Base-by-base conservation (phyloP, 1,140 invertebrate genomes). In the Phortica variegata region DNA sequence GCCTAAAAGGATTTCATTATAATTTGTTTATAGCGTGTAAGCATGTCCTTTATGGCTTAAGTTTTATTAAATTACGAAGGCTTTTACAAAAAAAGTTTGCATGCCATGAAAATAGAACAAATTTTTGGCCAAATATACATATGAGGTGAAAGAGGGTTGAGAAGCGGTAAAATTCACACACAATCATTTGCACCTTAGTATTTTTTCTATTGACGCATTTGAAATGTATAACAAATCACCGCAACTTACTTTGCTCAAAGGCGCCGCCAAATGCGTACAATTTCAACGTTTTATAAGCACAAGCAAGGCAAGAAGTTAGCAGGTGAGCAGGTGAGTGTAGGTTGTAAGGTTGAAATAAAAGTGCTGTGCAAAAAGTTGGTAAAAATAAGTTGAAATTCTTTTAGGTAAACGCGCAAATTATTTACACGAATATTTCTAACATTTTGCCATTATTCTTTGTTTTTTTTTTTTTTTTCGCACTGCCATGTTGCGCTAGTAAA, bases 381-480 rank as follows among this genome's bases (percentile, higher is more conserved):
- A 49, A 47, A 60, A 65, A 57, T 57, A 63, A 55, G 60, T 54
- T 50, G 45, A 52, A 63, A 68, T 68, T 60, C 40, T 54, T 57
- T 57, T 60, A 58, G 60, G 63, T 68, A 68, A 58, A 60, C 65
- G 56, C 54, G 60, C 65, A 68, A 68, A 63, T 68, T 68, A 68
- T 68, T 68, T 68, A 57, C 63, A 68, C 63, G 65, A 68, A 68
- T 69, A 68, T 68, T 26, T 26, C 23, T 26, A 6, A 5, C 23
- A 10, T 6, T 6, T 26, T 26, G 5, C 23, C 10, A 10, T 26
- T 26, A 6, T 69, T 69, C 63, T 59, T 40, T 18, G 36, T 16
- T 17, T 17, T 66, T 46, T 32, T 56, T 48, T 18, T 38, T 38
- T 18, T 38, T 7, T 38, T 52, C 41, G 46, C 50, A 46, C 41